phyloP scores from a whole-genome alignment of 35 echinoderm and acorn worm genomes.

The Ophiothrix spiculata region DNA sequence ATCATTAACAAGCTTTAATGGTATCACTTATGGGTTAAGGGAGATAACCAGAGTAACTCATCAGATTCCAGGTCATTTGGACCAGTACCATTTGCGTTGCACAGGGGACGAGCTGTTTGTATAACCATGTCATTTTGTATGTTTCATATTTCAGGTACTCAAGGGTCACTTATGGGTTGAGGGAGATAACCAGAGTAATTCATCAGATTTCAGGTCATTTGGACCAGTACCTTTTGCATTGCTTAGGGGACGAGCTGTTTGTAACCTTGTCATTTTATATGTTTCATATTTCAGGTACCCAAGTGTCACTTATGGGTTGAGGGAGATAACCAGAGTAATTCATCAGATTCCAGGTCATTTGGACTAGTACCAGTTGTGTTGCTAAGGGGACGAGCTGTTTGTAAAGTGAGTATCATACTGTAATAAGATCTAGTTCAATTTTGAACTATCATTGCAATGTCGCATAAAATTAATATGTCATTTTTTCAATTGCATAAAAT shows the following conservation, averaged over 20 bases:
- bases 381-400: slow-evolving; percentile 59
- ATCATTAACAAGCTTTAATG: no score
- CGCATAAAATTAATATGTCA: no score
- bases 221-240: slow-evolving; percentile 80
- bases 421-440: no score
- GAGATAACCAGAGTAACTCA: slow-evolving; percentile 72
- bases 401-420: no score
- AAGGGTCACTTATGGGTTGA: slow-evolving; percentile 88
- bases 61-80: slow-evolving; percentile 80
- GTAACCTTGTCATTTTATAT: no score
- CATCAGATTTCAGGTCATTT: slow-evolving; percentile 73
- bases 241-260: slow-evolving; percentile 59
- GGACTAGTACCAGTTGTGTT: slow-evolving; percentile 78
- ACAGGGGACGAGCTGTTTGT: slow-evolving; percentile 58
- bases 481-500: no score
- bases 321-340: slow-evolving; percentile 73
- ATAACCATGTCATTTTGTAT: no score
- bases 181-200: slow-evolving; percentile 73
- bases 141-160: slow-evolving; percentile 54
- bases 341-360: slow-evolving; percentile 75
- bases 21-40: slow-evolving; percentile 87
- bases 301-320: slow-evolving; percentile 87
- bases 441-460: no score
- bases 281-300: slow-evolving; percentile 57
- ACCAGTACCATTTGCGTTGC: slow-evolving; percentile 69